phyloP scores from a whole-genome alignment of 2,888 invertebrate species.

The Amblyjoppa proteus region DNA sequence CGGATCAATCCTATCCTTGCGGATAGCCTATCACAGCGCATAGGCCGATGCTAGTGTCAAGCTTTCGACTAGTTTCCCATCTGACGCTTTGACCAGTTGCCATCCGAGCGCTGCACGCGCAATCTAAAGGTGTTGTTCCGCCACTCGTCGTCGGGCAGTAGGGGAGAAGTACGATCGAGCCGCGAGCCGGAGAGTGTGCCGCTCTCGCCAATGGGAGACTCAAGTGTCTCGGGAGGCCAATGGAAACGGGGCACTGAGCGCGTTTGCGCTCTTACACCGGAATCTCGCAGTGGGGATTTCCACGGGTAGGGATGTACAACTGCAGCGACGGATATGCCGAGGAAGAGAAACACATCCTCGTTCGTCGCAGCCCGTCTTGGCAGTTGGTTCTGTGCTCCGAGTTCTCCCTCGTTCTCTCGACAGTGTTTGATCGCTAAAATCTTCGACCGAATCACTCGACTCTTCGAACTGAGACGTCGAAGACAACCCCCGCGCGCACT shows the following conservation, averaged over 20 bases:
- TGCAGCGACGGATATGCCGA: conserved; percentile 81
- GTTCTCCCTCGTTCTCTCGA: conserved; percentile 64
- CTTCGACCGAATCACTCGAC: background rate
- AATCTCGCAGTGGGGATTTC: conserved; percentile 70
- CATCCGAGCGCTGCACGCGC: conserved; percentile 61
- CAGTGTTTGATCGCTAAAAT: conserved; percentile 36
- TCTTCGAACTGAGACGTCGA: background rate
- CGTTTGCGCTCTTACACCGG: conserved; percentile 76
- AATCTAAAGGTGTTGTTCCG: conserved; percentile 52
- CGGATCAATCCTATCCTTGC: conserved; percentile 11
- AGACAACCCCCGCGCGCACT: background rate
- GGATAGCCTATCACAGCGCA: conserved; percentile 8
- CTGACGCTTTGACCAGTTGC: conserved; percentile 57
- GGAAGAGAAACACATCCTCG: conserved; percentile 81
- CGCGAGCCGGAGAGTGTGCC: conserved; percentile 46
- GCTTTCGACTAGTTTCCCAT: conserved; percentile 40
- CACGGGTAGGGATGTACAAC: conserved; percentile 78
- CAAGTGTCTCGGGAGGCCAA: conserved; percentile 65
- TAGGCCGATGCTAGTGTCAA: background rate
- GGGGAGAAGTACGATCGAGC: conserved; percentile 38
- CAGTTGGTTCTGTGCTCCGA: conserved; percentile 80
- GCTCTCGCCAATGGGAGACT: conserved; percentile 48
- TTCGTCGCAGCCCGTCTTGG: conserved; percentile 82
- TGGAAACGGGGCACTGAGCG: conserved; percentile 62
- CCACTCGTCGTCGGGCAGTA: conserved; percentile 58